phyloP scores from a whole-genome alignment of 2,797 vertebrate species.

The Microctenopoma lineatum region DNA sequence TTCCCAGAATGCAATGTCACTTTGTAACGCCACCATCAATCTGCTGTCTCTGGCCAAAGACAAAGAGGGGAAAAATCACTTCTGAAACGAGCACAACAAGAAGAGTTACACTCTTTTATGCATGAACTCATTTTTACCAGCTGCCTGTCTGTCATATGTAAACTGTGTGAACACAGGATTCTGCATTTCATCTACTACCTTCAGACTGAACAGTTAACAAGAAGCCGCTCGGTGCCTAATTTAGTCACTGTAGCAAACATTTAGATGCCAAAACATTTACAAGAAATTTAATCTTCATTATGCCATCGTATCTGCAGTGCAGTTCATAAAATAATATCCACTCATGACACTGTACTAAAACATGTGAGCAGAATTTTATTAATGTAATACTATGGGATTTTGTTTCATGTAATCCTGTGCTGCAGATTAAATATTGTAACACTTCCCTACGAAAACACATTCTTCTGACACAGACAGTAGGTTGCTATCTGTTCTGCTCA shows the following conservation, averaged over 20 bases:
- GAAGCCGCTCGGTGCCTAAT: slow-evolving; percentile 56
- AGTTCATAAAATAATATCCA: slow-evolving; percentile 37
- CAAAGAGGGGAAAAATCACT: slow-evolving; percentile 34
- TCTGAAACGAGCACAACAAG: slow-evolving; percentile 56
- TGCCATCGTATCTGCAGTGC: slow-evolving; percentile 48
- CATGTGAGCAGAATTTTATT: not conserved
- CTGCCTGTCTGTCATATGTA: slow-evolving; percentile 50
- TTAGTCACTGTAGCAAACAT: slow-evolving; percentile 62
- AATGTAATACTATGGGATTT: not conserved
- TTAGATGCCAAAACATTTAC: slow-evolving; percentile 62
- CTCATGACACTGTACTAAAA: slow-evolving; percentile 14
- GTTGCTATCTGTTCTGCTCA: slow-evolving; percentile 20
- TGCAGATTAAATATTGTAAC: not conserved
- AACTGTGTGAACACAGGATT: slow-evolving; percentile 15
- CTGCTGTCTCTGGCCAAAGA: slow-evolving; percentile 64
- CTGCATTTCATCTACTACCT: slow-evolving; percentile 21
- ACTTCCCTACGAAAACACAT: slow-evolving; percentile 1
- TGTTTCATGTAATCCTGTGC: not conserved
- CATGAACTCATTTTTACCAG: slow-evolving; percentile 65
- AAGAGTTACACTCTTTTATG: slow-evolving; percentile 56
- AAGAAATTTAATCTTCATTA: slow-evolving; percentile 72
- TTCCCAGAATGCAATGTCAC: slow-evolving; percentile 83
- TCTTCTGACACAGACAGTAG: not conserved
- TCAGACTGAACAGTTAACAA: slow-evolving; percentile 71
- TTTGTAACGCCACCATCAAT: slow-evolving; percentile 76